Percentiles rank a stretch among this genome's conserved stretches.
Evolutionary conservation across 2,888 invertebrate species (phyloP).

Genomic region (Eupithecia pulchellata): DNA sequence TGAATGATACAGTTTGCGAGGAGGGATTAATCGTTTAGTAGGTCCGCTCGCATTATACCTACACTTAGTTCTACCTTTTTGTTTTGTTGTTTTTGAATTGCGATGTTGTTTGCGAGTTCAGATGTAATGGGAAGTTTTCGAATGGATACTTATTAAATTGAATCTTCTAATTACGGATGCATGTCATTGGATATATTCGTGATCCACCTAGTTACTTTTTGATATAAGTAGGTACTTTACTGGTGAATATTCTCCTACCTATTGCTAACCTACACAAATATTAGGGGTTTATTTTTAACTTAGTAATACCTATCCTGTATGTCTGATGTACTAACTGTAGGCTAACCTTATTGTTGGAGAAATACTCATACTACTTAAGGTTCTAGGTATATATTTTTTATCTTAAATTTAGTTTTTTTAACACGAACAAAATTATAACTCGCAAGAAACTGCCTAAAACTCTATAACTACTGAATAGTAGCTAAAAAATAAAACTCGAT

Average conservation of each 20-base stretch:
- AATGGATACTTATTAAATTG: neutral
- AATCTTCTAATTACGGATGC: neutral
- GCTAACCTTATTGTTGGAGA: too few relatives aligned
- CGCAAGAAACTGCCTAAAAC: neutral
- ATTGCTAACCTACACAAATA: neutral
- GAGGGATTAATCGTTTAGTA: constrained; percentile 69
- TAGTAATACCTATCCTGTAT: too few relatives aligned
- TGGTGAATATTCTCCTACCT: neutral
- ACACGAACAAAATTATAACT: neutral
- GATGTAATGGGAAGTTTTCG: neutral
- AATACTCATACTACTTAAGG: neutral
- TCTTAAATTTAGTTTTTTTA: neutral
- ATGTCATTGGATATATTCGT: too few relatives aligned
- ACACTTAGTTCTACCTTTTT: constrained; percentile 40
- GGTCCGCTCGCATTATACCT: constrained; percentile 56
- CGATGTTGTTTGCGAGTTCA: neutral
- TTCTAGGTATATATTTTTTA: neutral
- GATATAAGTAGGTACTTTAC: neutral
- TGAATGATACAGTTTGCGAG: constrained; percentile 70
- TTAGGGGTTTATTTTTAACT: too few relatives aligned
- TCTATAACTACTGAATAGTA: neutral
- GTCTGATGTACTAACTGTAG: too few relatives aligned
- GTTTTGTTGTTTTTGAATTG: constrained; percentile 38
- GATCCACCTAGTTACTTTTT: too few relatives aligned
- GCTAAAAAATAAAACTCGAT: constrained; percentile 34